These are phyloP conservation scores for Nycticebus coucang DNA, from an alignment of 2,113 vertebrate genomes.

Conservation along the genomic window DNA sequence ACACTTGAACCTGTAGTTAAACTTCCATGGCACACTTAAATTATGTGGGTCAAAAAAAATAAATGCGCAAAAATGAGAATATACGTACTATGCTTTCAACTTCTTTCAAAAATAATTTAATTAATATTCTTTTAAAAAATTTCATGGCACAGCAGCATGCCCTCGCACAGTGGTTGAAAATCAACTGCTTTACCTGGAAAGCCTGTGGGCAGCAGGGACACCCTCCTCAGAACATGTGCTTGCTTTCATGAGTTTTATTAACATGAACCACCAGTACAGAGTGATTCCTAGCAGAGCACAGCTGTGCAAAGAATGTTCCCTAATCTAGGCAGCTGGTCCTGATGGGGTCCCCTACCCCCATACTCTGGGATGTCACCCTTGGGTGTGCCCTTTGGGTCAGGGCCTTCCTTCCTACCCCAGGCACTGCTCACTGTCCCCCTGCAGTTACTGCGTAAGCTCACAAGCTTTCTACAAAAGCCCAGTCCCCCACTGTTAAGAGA, in stretches of 20 bases:
- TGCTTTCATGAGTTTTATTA: not conserved
- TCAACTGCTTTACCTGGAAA: not conserved
- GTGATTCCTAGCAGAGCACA: not conserved
- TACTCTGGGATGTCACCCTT: not conserved
- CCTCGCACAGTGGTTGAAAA: too few species aligned
- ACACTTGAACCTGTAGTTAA: too few species aligned
- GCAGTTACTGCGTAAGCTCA: not conserved
- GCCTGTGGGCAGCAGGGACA: too few species aligned
- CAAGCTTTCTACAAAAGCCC: not conserved
- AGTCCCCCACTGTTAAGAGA: not conserved
- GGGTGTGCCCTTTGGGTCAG: not conserved
- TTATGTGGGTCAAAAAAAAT: too few species aligned
- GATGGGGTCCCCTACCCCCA: not conserved
- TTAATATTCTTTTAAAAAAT: too few species aligned
- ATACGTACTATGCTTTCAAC: too few species aligned
- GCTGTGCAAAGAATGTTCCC: not conserved
- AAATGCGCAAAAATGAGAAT: too few species aligned
- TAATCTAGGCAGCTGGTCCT: not conserved
- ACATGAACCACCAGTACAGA: not conserved
- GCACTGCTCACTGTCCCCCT: not conserved
- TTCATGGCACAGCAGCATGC: too few species aligned
- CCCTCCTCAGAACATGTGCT: not conserved
- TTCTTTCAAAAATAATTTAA: too few species aligned
- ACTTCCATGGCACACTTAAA: too few species aligned
- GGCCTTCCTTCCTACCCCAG: not conserved